These are phyloP conservation scores for Chymomyza procnemis DNA, from an alignment of 2,888 invertebrate genomes.

Conservation along the genomic window DNA sequence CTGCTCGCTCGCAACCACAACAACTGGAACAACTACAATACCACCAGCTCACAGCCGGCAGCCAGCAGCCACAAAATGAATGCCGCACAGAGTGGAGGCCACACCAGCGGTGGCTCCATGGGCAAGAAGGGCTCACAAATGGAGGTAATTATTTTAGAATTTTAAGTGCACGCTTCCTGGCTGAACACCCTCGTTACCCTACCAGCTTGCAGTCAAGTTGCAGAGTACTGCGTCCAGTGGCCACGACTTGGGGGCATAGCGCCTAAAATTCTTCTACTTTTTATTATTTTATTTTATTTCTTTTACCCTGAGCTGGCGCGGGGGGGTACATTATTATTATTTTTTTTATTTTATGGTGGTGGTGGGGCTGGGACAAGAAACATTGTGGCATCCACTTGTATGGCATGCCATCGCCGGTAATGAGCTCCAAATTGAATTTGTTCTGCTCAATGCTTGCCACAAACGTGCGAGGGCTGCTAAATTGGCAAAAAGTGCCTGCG, in stretches of 20 bases:
- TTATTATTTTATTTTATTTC: not conserved
- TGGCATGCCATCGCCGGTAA: not conserved
- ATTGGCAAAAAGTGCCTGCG: not conserved
- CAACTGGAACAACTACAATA: not conserved
- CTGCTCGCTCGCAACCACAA: not conserved
- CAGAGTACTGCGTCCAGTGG: not conserved
- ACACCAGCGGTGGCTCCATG: conserved; percentile 74
- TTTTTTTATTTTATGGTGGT: too few species aligned
- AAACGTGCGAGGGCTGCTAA: not conserved
- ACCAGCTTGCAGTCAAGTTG: not conserved
- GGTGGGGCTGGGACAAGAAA: too few species aligned
- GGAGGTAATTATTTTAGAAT: conserved; percentile 76
- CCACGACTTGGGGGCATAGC: not conserved
- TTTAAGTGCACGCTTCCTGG: conserved; percentile 33
- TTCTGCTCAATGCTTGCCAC: not conserved
- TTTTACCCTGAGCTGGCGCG: not conserved
- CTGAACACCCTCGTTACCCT: too few species aligned
- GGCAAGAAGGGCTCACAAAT: conserved; percentile 79
- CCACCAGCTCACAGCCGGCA: too few species aligned
- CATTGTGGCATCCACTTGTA: not conserved
- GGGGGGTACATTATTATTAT: not conserved
- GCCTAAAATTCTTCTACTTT: not conserved
- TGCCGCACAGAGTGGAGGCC: conserved; percentile 79
- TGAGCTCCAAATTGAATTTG: not conserved
- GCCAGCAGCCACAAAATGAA: conserved; percentile 67